Conservation (phyloP, 1,140 invertebrate genomes). For the Brachionus rotundiformis region DNA sequence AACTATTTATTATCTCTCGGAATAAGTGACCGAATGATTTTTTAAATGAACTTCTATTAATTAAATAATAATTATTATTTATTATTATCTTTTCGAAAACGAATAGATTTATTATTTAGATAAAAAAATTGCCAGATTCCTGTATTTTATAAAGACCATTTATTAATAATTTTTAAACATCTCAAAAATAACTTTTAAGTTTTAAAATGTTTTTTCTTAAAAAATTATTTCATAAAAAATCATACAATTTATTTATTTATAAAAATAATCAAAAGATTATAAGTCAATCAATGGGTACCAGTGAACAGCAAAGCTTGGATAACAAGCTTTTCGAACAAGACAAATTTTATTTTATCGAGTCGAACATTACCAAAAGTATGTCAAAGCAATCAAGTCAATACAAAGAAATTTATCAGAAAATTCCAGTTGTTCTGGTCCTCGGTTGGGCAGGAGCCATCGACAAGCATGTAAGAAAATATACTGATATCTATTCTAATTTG, state of each 20-base stretch:
- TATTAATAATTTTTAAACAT: neutral
- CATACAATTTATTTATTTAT: neutral
- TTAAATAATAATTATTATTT: too few relatives aligned
- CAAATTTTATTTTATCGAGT: conserved; percentile 20
- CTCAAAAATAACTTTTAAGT: neutral
- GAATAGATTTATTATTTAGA: too few relatives aligned
- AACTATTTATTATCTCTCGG: too few relatives aligned
- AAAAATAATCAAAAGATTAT: neutral
- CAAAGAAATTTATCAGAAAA: neutral
- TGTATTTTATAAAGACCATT: too few relatives aligned
- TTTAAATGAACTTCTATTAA: too few relatives aligned
- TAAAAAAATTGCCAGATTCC: too few relatives aligned
- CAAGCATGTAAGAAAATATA: conserved; percentile 26
- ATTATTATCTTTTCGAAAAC: too few relatives aligned
- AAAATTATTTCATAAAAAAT: neutral
- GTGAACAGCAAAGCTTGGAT: neutral
- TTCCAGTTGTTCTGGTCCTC: conserved; percentile 12
- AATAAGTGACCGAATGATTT: too few relatives aligned
- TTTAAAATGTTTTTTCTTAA: neutral
- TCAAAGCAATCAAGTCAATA: neutral
- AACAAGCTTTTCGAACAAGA: neutral
- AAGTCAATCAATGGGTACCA: neutral
- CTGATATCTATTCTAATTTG: neutral
- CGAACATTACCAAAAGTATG: neutral
- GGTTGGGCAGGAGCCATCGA: conserved; percentile 34